phyloP scores from a whole-genome alignment of 2,888 invertebrate genomes.

The Stenodera caucasica region DNA sequence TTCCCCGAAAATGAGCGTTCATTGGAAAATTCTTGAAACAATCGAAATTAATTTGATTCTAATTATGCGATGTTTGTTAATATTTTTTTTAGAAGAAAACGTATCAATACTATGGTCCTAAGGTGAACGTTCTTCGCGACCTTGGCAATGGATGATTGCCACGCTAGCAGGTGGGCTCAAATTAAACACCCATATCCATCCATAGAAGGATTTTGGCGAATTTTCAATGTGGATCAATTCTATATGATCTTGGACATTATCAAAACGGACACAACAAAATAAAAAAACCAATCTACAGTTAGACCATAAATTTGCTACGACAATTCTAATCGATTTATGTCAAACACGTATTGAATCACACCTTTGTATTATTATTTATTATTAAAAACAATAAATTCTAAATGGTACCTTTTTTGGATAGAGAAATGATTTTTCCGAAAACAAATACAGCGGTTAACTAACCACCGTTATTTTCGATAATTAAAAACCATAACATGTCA shows the following conservation, averaged over 20 bases:
- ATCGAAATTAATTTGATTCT: neutral
- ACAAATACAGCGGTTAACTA: constrained; percentile 11
- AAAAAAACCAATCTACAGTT: neutral
- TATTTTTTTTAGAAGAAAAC: constrained; percentile 14
- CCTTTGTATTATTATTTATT: constrained; percentile 5
- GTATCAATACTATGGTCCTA: constrained; percentile 41
- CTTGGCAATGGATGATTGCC: constrained; percentile 48
- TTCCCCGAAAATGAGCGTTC: neutral
- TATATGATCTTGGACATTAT: no score
- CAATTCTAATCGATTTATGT: neutral
- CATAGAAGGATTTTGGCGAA: neutral
- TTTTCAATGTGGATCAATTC: neutral
- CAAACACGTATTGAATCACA: constrained; percentile 3
- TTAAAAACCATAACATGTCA: constrained; percentile 33
- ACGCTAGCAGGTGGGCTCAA: constrained; percentile 29
- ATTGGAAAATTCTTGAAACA: neutral
- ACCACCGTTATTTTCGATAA: constrained; percentile 35
- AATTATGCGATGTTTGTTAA: neutral
- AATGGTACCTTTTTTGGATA: neutral
- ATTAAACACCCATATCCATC: neutral
- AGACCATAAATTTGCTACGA: neutral
- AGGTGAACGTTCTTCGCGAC: constrained; percentile 53
- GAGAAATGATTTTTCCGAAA: neutral
- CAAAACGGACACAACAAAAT: neutral
- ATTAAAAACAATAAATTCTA: constrained; percentile 13